Evolutionary conservation across 2,113 vertebrate species (phyloP).

Genomic region (Cyprinus carpio): DNA sequence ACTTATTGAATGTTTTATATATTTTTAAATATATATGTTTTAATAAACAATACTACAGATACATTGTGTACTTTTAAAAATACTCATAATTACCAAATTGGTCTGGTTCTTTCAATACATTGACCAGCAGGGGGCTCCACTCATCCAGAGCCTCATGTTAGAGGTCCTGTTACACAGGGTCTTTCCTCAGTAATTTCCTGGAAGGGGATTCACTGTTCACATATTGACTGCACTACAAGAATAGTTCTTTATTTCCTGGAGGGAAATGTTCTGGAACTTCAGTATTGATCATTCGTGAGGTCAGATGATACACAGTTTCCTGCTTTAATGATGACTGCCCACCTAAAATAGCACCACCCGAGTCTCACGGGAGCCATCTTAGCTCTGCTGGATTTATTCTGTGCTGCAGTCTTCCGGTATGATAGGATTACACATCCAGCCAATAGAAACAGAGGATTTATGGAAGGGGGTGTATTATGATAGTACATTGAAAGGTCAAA

Average conservation of each 20-base stretch:
- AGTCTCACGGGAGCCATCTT: conserved; percentile 46
- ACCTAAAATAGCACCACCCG: conserved; percentile 25
- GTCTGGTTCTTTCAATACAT: neutral
- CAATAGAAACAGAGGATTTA: neutral
- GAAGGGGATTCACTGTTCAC: conserved; percentile 9
- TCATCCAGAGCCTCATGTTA: neutral
- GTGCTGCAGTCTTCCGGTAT: conserved; percentile 27
- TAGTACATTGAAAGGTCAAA: neutral
- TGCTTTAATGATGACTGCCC: conserved; percentile 45
- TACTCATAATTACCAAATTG: neutral
- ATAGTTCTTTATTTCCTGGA: conserved; percentile 15
- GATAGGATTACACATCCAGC: neutral
- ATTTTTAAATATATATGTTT: too few species aligned
- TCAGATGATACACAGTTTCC: conserved; percentile 37
- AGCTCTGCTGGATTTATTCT: conserved; percentile 25
- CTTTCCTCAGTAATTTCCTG: conserved; percentile 28
- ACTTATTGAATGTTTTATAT: neutral
- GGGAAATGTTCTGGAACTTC: neutral
- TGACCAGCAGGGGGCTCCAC: conserved; percentile 27
- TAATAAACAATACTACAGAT: too few species aligned
- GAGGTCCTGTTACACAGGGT: neutral
- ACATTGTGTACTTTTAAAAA: neutral
- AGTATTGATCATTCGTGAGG: conserved; percentile 34
- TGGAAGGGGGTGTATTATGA: neutral
- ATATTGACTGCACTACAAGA: neutral